Conservation (phyloP, 2,888 invertebrate species). For the Ceraclea dissimilis region DNA sequence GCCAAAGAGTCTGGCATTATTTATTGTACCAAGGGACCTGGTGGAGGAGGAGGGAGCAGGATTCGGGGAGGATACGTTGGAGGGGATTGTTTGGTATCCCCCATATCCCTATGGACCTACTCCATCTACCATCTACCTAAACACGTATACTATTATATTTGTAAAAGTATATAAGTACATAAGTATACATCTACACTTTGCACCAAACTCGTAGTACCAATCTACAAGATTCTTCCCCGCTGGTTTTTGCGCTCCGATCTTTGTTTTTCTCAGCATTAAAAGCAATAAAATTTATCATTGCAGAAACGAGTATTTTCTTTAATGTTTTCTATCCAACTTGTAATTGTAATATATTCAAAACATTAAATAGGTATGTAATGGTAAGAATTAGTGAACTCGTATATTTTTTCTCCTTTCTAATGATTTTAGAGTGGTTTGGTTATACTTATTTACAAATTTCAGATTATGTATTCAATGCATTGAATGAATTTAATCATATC, state of each 20-base stretch:
- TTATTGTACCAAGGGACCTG: slow-evolving; percentile 13
- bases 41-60: slow-evolving; percentile 4
- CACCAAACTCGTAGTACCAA: no score
- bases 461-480: slow-evolving; percentile 6
- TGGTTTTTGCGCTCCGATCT: not conserved
- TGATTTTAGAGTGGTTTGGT: no score
- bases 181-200: no score
- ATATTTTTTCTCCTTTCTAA: no score
- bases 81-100: not conserved
- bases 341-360: no score
- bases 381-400: no score
- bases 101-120: slow-evolving; percentile 1
- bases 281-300: no score
- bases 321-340: no score
- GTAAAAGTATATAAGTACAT: no score
- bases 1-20: slow-evolving; percentile 17
- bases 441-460: not conserved
- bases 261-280: slow-evolving; percentile 6
- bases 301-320: no score
- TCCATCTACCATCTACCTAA: not conserved
- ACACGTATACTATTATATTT: not conserved
- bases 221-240: slow-evolving; percentile 1
- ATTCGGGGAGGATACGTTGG: not conserved
- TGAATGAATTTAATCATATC: slow-evolving; percentile 12
- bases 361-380: no score